These are phyloP conservation scores for Lissonota sp. DNA, from an alignment of 2,888 invertebrate genomes.

Conservation along the genomic window DNA sequence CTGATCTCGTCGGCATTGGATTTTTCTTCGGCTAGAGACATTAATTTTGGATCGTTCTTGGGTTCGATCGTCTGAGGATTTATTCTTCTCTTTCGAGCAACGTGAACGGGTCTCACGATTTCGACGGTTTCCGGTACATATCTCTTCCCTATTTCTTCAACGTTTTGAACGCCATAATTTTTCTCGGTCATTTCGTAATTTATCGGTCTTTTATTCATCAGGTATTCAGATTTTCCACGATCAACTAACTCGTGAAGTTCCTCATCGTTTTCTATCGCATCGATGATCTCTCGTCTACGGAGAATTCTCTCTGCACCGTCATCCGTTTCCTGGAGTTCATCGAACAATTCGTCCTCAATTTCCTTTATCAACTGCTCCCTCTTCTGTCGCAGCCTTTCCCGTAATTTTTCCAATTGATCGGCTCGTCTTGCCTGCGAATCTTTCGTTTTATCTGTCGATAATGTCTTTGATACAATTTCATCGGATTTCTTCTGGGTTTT, in stretches of 20 bases:
- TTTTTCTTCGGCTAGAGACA: background rate
- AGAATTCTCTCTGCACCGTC: conserved; percentile 56
- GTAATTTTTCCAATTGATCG: conserved; percentile 68
- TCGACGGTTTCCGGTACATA: conserved; percentile 60
- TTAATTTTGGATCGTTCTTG: conserved; percentile 30
- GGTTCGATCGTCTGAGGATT: conserved; percentile 4
- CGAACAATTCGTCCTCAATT: conserved; percentile 67
- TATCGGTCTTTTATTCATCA: conserved; percentile 59
- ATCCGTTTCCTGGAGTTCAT: conserved; percentile 54
- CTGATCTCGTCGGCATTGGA: conserved; percentile 23
- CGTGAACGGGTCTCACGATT: conserved; percentile 52
- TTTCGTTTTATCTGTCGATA: conserved; percentile 51
- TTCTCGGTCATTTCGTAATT: conserved; percentile 34
- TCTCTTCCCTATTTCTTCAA: conserved; percentile 12
- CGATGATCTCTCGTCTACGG: conserved; percentile 66
- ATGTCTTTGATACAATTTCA: conserved; percentile 45
- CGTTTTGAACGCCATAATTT: background rate
- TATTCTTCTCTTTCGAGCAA: conserved; percentile 50
- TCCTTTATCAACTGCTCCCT: conserved; percentile 67
- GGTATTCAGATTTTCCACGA: conserved; percentile 63
- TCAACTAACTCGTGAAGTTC: conserved; percentile 63
- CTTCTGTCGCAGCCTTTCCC: conserved; percentile 66
- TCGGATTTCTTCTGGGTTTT: conserved; percentile 59
- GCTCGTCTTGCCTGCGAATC: conserved; percentile 62
- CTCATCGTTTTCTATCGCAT: conserved; percentile 55